Base-by-base conservation (phyloP, 2,113 vertebrate genomes). In the Bos indicus region DNA sequence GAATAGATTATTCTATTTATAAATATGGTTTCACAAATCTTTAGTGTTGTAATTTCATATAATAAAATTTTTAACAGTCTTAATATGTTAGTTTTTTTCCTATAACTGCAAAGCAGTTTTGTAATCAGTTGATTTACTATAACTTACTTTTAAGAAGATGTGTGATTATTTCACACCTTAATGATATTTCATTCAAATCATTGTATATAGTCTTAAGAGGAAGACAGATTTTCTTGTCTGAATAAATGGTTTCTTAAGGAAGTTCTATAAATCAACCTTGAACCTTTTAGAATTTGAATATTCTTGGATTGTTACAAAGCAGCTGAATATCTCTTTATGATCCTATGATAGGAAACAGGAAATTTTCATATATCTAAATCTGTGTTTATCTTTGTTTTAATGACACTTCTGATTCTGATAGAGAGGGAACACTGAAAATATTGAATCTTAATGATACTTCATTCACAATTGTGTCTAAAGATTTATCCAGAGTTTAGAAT, bases 61-160 rank as follows among this genome's bases (percentile, higher is more conserved):
- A 95, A 96, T 74, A 7, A 93, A 96, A 96, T 80, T 89, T 89
- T 83, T 95, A 93, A 74, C 86, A 89, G 82, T 86, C 48, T 95
- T 57, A 93, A 82, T 95, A 28, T 95, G 25, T 96, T 97, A 13
- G 54, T 93, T 74, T 1, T 28, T 43, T 33, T 88, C 48, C 23
- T 85, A 19, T 28, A 28, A 60, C 57, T 7, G n/a, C 36, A 67
- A 71, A 64, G 3, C 60, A 74, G 36, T 81, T 94, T 64, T 93
- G 43, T 80, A 96, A 92, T 89, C 52, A 48, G 16, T 86, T 96
- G 77, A 85, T 96, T 89, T 36, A 19, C 77, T 26, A 40, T 90
- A 67, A 82, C 21, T 2, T 78, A 94, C 92, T 97, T 97, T 19
- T 91, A 85, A 93, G 67, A 94, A 57, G 67, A 82, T 74, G 30